Base-by-base conservation (phyloP, 2,888 invertebrate species). In the Drosophila helvetica region DNA sequence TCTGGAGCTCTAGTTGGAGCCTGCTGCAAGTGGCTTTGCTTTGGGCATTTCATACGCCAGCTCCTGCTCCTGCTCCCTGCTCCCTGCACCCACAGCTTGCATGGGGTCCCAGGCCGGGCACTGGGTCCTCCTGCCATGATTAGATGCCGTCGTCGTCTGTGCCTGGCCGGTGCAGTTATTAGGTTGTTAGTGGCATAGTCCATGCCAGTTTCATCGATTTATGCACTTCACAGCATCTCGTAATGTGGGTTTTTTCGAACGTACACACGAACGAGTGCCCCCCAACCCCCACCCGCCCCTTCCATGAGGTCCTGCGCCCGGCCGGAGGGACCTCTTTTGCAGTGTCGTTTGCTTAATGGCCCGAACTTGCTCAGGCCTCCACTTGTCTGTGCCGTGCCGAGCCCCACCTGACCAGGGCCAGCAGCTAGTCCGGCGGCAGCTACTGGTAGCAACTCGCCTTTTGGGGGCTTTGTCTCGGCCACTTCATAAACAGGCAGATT, bases 171-270 rank as follows among this genome's bases (percentile, higher is more conserved):
- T 81, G 82, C 89, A 89, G 83, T 84, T 89, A 84, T 86, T 88
- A 84, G 90, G 89, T 90, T 90, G 89, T 89, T 89, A 89, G 88
- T 88, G 89, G 78, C 78, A 77, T 73, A 72, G 88, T 83, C 85
- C 70, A 69, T 79, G 84, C 85, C 84, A 89, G 82, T 83, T 75
- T 78, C 90, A 89, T 90, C 90, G 90, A 90, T 90, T 89, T 89
- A 90, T 90, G 86, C 80, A 79, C 77, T 79, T 79, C 75, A 78
- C 78, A 84, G 76, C 88, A 79, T 84, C 88, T 66, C 66, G 66
- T 79, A 85, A 81, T 85, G 86, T 78, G 73, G 74, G n/a, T 38
- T 38, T 38, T 1, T 38, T 38, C 38, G 15, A 38, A 38, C 33
- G 33, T 61, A 64, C 65, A 64, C 65, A 64, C 65, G 69, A 53